Evolutionary conservation across 2,888 invertebrate genomes (phyloP).

Genomic region (Tanypteryx hageni): DNA sequence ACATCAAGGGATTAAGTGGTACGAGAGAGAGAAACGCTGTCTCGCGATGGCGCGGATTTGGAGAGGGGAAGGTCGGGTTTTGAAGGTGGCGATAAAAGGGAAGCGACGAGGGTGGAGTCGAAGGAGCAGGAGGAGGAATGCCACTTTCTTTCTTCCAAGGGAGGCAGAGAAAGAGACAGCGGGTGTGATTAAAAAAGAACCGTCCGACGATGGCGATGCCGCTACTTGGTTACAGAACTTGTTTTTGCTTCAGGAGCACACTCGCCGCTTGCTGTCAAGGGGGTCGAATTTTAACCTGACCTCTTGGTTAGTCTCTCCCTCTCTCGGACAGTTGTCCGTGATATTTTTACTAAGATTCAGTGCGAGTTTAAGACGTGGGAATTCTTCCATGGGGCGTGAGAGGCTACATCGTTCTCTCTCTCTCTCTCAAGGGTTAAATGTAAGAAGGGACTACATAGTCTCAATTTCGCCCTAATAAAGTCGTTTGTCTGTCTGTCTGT

Average conservation of each 20-base stretch:
- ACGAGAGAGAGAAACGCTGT: neutral
- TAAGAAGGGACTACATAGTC: too few species aligned
- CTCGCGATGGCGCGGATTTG: neutral
- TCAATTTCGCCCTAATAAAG: too few species aligned
- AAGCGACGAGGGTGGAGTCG: neutral
- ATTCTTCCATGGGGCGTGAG: too few species aligned
- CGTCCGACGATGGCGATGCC: neutral
- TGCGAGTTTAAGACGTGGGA: too few species aligned
- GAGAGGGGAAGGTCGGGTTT: neutral
- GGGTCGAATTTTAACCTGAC: neutral
- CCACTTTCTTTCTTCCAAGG: neutral
- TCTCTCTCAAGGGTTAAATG: too few species aligned
- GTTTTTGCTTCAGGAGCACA: neutral
- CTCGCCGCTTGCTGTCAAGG: neutral
- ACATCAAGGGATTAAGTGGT: conserved; percentile 26
- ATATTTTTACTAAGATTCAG: neutral
- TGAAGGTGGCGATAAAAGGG: neutral
- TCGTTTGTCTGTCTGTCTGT: too few species aligned
- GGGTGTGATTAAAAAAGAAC: conserved; percentile 1
- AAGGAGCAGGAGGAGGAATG: neutral
- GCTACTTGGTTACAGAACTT: neutral
- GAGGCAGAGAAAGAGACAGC: neutral
- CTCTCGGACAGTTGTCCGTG: neutral
- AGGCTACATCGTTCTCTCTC: too few species aligned
- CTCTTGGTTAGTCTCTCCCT: neutral